These are phyloP conservation scores for Cygnus olor DNA, from an alignment of 2,797 vertebrate genomes.

Conservation along the genomic window DNA sequence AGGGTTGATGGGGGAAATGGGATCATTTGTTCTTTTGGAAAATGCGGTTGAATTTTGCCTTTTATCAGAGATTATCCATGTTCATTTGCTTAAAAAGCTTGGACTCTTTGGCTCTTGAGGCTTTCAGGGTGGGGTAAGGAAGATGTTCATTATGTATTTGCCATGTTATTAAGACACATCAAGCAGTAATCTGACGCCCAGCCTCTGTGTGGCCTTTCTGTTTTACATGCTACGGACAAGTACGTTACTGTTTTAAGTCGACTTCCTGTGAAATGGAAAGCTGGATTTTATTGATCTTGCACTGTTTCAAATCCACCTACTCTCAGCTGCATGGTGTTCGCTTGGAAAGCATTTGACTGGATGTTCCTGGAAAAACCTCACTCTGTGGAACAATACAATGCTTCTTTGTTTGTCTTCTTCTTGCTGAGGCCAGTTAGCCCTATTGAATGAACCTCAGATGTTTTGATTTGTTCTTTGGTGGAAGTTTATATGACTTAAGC, in stretches of 20 bases:
- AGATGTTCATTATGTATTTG: conserved; percentile 29
- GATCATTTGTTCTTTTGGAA: neutral
- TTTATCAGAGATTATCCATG: neutral
- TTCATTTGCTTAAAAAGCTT: neutral
- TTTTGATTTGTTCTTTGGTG: conserved; percentile 75
- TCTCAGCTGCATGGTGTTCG: conserved; percentile 73
- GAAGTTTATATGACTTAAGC: conserved; percentile 68
- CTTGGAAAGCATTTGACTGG: conserved; percentile 72
- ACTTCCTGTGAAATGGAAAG: conserved; percentile 72
- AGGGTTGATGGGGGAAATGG: neutral
- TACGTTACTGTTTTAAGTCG: conserved; percentile 67
- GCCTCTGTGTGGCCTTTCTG: conserved; percentile 63
- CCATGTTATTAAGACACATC: neutral
- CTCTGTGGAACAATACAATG: conserved; percentile 21
- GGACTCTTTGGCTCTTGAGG: neutral
- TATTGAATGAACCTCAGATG: conserved; percentile 62
- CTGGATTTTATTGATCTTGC: conserved; percentile 65
- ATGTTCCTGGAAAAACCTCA: conserved; percentile 74
- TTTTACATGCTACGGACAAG: conserved; percentile 68
- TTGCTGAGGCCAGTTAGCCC: conserved; percentile 50
- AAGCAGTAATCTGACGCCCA: conserved; percentile 6
- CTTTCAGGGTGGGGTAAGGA: neutral
- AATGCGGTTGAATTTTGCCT: neutral
- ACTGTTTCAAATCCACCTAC: conserved; percentile 70
- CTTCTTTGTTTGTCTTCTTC: conserved; percentile 71